These are phyloP conservation scores for Dryas iulia DNA, from an alignment of 1,140 invertebrate species.

Conservation along the genomic window DNA sequence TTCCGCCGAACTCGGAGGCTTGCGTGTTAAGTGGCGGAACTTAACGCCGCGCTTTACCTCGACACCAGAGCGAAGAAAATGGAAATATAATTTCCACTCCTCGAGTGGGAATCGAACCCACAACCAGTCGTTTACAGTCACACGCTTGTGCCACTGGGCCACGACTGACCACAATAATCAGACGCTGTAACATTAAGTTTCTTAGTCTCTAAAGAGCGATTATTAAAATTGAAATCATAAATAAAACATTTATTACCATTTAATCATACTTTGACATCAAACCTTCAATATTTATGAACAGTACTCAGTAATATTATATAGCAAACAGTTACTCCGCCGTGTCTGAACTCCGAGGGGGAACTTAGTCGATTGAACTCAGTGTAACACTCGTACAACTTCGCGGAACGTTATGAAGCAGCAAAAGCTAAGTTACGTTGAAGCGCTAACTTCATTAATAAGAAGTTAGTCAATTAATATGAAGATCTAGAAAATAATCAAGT, in stretches of 20 bases:
- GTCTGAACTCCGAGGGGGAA: neutral
- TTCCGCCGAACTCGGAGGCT: no score
- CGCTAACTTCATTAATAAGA: neutral
- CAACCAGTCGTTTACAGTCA: no score
- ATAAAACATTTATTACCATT: neutral
- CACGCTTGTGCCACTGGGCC: no score
- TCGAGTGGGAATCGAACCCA: no score
- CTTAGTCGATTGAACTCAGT: slow-evolving; percentile 1
- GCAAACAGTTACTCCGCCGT: neutral
- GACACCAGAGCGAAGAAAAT: no score
- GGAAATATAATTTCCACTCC: no score
- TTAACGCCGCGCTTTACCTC: no score
- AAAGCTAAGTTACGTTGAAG: neutral
- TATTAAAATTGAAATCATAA: no score
- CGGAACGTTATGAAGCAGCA: neutral
- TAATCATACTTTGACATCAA: neutral
- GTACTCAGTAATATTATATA: neutral
- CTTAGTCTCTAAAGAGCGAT: no score
- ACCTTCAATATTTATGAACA: neutral
- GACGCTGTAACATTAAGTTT: no score
- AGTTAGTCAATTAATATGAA: neutral
- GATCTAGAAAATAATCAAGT: neutral
- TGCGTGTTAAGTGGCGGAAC: no score
- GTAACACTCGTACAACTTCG: neutral
- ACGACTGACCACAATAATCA: no score